Evolutionary conservation across 1,140 invertebrate species (phyloP).

Genomic region (Telenomus remus): DNA sequence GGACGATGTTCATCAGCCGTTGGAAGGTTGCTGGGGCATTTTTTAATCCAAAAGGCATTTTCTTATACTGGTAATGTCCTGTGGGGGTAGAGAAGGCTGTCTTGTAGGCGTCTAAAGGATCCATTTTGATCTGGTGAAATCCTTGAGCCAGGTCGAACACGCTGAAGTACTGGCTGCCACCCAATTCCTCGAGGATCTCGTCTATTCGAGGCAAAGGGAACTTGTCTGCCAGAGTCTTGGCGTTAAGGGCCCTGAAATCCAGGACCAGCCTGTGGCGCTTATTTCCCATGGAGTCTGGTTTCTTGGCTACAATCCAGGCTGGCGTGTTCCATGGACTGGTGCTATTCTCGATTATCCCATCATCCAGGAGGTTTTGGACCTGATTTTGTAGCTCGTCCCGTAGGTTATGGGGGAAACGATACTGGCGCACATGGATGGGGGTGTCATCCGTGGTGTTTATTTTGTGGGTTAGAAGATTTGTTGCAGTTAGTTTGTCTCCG

Average conservation of each 20-base stretch:
- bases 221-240: not conserved
- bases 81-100: conserved; percentile 1
- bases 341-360: not conserved
- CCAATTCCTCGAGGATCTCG: not conserved
- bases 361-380: not conserved
- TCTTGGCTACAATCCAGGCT: conserved; percentile 6
- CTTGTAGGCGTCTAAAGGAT: conserved; percentile 35
- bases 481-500: not conserved
- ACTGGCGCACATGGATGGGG: not conserved
- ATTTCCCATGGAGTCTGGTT: not conserved
- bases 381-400: conserved; percentile 2
- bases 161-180: not conserved
- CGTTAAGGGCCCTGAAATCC: conserved; percentile 3
- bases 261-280: not conserved
- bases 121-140: not conserved
- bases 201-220: not conserved
- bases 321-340: not conserved
- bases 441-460: not conserved
- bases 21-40: conserved; percentile 55
- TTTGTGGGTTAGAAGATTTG: not conserved
- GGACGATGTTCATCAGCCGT: conserved; percentile 38
- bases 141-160: conserved; percentile 1
- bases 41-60: conserved; percentile 66
- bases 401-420: not conserved
- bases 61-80: conserved; percentile 32